Conservation (phyloP, 1,140 invertebrate species). For the Carcinoscorpius rotundicauda region DNA sequence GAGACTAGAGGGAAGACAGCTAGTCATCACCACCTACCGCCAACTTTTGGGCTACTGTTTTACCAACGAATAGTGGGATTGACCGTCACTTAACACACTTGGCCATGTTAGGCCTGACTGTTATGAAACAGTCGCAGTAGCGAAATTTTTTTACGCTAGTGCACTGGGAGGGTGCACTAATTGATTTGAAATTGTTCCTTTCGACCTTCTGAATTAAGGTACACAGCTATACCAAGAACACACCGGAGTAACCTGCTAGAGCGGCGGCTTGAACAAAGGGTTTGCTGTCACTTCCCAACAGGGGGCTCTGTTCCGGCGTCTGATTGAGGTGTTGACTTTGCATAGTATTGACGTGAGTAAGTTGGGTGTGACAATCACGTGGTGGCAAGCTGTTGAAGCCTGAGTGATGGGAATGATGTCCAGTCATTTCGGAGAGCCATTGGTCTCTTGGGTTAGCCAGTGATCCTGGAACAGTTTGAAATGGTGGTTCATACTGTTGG, state of each 20-base stretch:
- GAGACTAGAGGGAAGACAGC: too few species aligned
- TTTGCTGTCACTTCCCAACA: conserved; percentile 46
- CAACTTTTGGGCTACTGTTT: too few species aligned
- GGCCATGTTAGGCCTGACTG: too few species aligned
- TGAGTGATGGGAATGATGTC: conserved; percentile 22
- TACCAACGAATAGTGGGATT: too few species aligned
- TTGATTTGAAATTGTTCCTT: too few species aligned
- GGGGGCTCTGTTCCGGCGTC: conserved; percentile 13
- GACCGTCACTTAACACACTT: too few species aligned
- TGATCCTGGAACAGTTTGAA: conserved; percentile 65
- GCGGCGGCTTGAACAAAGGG: conserved; percentile 59
- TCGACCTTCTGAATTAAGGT: too few species aligned
- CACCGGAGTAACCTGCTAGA: conserved; percentile 54
- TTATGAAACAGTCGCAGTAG: neutral
- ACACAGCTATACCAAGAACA: conserved; percentile 13
- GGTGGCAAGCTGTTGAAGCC: neutral
- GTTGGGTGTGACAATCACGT: conserved; percentile 20
- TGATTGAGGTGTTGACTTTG: conserved; percentile 13
- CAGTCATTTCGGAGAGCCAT: conserved; percentile 27
- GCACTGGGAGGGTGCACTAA: neutral
- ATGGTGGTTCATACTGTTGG: conserved; percentile 44
- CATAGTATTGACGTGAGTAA: conserved; percentile 14
- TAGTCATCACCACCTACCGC: too few species aligned
- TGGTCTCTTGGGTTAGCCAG: conserved; percentile 31
- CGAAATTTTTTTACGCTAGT: neutral